Evolutionary conservation across 2,113 vertebrate species (phyloP).

Genomic region (Menura novaehollandiae): DNA sequence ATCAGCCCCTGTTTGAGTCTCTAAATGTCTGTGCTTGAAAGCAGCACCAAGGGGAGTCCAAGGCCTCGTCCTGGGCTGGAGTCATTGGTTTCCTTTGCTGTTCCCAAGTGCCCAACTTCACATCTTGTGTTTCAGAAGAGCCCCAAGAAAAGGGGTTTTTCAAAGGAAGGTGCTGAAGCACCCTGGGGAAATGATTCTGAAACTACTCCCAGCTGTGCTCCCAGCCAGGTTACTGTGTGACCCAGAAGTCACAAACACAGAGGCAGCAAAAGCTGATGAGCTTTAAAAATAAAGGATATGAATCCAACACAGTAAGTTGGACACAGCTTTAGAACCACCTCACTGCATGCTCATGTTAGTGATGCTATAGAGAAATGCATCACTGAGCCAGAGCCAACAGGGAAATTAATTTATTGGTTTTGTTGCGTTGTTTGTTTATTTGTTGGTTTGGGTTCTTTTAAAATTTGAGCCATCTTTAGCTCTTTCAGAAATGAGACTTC

Average conservation of each 20-base stretch:
- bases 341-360: rapidly evolving
- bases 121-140: neutral
- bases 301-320: too few species aligned
- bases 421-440: neutral
- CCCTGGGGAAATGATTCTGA: neutral
- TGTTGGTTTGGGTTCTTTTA: neutral
- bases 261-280: neutral
- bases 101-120: neutral
- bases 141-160: neutral
- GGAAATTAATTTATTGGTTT: neutral
- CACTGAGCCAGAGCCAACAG: neutral
- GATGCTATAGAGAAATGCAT: neutral
- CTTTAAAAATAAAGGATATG: neutral
- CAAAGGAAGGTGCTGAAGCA: neutral
- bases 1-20: neutral
- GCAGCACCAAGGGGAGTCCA: neutral
- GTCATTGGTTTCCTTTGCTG: neutral
- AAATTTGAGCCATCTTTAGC: neutral
- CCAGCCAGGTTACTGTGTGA: neutral
- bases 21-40: neutral
- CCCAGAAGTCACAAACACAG: rapidly evolving
- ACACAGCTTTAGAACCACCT: neutral
- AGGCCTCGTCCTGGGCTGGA: neutral
- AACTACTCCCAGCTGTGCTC: neutral
- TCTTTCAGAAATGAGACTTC: neutral